Conservation (phyloP, 2,888 invertebrate species). For the Eupithecia subfuscata region DNA sequence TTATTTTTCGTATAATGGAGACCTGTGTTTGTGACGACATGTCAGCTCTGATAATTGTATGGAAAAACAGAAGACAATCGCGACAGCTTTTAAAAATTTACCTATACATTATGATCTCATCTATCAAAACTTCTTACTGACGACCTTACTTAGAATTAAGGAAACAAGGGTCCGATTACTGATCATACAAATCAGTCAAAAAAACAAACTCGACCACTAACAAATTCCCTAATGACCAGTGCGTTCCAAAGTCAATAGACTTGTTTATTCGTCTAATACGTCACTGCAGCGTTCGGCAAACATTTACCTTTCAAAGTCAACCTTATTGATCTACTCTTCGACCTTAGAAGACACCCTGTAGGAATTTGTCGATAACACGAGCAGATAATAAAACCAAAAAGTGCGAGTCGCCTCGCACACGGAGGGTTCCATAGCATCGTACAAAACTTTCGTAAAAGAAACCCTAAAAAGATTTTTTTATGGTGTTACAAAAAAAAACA, state of each 20-base stretch:
- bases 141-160: not conserved
- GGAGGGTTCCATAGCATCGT: too few species aligned
- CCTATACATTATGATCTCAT: not conserved
- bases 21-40: too few species aligned
- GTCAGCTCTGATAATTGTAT: too few species aligned
- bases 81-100: not conserved
- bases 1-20: too few species aligned
- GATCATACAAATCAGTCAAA: constrained; percentile 4
- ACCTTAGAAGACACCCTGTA: constrained; percentile 47
- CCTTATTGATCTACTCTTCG: constrained; percentile 60
- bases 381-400: constrained; percentile 35
- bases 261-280: constrained; percentile 52
- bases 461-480: too few species aligned
- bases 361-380: constrained; percentile 39
- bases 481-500: too few species aligned
- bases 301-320: constrained; percentile 60
- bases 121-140: not conserved
- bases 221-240: constrained; percentile 43
- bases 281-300: constrained; percentile 57
- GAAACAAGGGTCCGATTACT: not conserved
- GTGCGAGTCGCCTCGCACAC: too few species aligned
- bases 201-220: constrained; percentile 26
- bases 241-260: constrained; percentile 44
- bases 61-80: too few species aligned
- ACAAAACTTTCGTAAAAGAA: too few species aligned